Base-by-base conservation (phyloP, 2,888 invertebrate species). In the Melanargia galathea region DNA sequence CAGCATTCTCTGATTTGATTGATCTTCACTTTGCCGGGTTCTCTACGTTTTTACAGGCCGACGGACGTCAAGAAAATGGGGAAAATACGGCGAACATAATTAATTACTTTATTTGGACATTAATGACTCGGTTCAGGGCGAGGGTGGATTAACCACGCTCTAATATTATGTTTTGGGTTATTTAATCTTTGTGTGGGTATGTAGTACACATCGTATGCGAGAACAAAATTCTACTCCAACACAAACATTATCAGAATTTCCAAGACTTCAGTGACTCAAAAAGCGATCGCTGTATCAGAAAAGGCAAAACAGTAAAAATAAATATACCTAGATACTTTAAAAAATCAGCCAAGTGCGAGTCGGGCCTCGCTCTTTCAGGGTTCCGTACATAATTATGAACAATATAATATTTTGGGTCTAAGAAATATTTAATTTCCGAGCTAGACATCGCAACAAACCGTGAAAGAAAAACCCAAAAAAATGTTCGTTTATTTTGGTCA, bases 101-200 rank as follows among this genome's bases (percentile, higher is more conserved):
- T 88, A 90, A 91, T 90, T 90, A 87, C 89, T 87, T 89, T 86
- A 89, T 90, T 90, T 86, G 84, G 89, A 90, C 89, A 90, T 90
- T 90, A 90, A 90, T 86, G 90, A 86, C 84, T 82, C 76, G 79
- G 82, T 83, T 85, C 83, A 83, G 82, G 78, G 85, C 80, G 84
- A 84, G 83, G 86, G 87, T 86, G 84, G 82, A 86, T 86, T 87
- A 82, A 83, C 52, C 86, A 81, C 83, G 81, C 55, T 40, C 55
- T 56, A 57, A 57, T 57, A 57, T 57, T 57, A 43, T 33, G 38
- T 60, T 60, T 26, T 40, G 30, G 38, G 30, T 48, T 68, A 64
- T 52, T 7, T 8, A 56, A 60, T 56, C 60, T 55, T 63, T 59
- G 45, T 63, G 22, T 8, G 54, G 48, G 20, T 20, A 45, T 18